Evolutionary conservation across 2,797 vertebrate species (phyloP).

Genomic region (Catostomus latipinnis): DNA sequence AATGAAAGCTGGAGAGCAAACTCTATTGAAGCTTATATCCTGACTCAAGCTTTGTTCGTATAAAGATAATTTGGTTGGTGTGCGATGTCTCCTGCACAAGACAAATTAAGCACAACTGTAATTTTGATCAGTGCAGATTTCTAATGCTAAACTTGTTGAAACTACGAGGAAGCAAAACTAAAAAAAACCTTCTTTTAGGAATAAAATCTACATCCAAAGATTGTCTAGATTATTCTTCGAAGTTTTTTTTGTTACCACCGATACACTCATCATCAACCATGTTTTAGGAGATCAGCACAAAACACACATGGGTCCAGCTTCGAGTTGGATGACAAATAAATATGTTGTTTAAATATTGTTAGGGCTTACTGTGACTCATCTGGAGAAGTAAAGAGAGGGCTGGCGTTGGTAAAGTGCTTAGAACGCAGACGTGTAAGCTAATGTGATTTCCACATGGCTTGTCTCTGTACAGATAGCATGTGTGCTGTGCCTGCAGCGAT

Average conservation of each 20-base stretch:
- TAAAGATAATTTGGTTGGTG: constrained; percentile 63
- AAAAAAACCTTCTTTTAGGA: constrained; percentile 10
- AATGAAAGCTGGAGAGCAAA: constrained; percentile 11
- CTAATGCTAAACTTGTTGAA: constrained; percentile 9
- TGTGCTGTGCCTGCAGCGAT: constrained; percentile 65
- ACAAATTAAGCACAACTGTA: not conserved
- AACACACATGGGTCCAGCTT: constrained; percentile 66
- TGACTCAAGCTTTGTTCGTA: constrained; percentile 6
- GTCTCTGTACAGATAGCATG: constrained; percentile 63
- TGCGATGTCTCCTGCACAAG: constrained; percentile 51
- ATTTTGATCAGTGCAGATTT: constrained; percentile 1
- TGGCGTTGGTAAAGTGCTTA: constrained; percentile 70
- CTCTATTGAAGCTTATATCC: constrained; percentile 13
- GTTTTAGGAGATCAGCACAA: not conserved
- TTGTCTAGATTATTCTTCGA: not conserved
- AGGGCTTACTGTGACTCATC: constrained; percentile 73
- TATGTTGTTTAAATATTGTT: constrained; percentile 80
- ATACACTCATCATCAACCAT: not conserved
- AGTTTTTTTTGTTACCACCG: constrained; percentile 1
- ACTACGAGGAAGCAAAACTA: not conserved
- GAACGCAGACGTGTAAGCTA: constrained; percentile 71
- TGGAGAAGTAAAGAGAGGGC: constrained; percentile 69
- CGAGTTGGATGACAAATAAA: constrained; percentile 81
- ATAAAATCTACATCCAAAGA: not conserved
- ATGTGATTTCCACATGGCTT: constrained; percentile 74